phyloP scores from a whole-genome alignment of 92 coral and sea anemone species.

The Zoanthus gigantus region DNA sequence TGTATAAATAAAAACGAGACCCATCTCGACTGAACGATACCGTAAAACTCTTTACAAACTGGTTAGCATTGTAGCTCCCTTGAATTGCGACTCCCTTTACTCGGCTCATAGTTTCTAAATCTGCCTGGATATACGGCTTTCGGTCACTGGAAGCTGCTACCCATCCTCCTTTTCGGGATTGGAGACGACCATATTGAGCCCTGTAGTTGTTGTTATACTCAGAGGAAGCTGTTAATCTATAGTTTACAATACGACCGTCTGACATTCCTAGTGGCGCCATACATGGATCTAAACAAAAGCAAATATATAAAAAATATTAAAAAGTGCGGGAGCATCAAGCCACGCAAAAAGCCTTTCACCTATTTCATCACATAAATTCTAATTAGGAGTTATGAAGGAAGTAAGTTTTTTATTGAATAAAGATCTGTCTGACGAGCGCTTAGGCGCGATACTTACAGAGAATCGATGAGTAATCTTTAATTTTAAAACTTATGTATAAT shows the following conservation, averaged over 20 bases:
- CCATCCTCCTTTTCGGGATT: slow-evolving; percentile 73
- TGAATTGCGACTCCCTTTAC: slow-evolving; percentile 31
- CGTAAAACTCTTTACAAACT: slow-evolving; percentile 30
- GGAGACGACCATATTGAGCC: slow-evolving; percentile 72
- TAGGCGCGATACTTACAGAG: too few relatives aligned
- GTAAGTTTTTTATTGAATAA: too few relatives aligned
- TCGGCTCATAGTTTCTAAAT: slow-evolving; percentile 54
- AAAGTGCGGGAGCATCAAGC: neutral
- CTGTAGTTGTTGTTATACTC: slow-evolving; percentile 66
- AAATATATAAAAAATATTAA: too few relatives aligned
- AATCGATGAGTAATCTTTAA: too few relatives aligned
- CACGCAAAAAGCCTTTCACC: too few relatives aligned
- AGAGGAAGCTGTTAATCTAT: slow-evolving; percentile 65
- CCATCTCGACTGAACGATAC: slow-evolving; percentile 10
- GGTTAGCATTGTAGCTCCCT: slow-evolving; percentile 36
- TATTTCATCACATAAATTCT: too few relatives aligned
- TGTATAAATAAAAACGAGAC: slow-evolving; percentile 20
- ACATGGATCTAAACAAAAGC: slow-evolving; percentile 60
- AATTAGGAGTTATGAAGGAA: too few relatives aligned
- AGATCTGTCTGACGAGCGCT: too few relatives aligned
- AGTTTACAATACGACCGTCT: slow-evolving; percentile 67
- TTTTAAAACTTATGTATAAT: too few relatives aligned
- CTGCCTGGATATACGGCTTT: slow-evolving; percentile 69
- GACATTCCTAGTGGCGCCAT: slow-evolving; percentile 67
- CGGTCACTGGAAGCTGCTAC: slow-evolving; percentile 44